Evolutionary conservation across 2,797 vertebrate genomes (phyloP), one percentile per base, ranked within the genome.

Genomic region (Ceyx erithaca): DNA sequence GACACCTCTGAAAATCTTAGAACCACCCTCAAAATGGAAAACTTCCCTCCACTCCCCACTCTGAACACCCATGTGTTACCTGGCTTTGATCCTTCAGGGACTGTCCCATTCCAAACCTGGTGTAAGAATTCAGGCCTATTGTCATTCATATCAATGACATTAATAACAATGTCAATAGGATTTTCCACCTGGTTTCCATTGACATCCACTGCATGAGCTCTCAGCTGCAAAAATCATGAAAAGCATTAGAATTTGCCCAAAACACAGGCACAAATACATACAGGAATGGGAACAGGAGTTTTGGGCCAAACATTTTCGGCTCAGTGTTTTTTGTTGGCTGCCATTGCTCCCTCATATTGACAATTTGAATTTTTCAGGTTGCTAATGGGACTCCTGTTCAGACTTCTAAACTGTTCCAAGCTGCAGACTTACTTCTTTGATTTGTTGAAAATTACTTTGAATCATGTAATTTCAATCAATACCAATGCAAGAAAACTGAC

Each of bases 111-210:
- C 99, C 99, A 99, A 95, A 99, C 98, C 90, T 99, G 99, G 95
- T 99, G 98, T 81, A 98, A 97, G 96, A 99, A 99, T 96, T 99
- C 99, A 1, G 99, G 99, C 71, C 99, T 98, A 95, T 99, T 99
- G 97, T 99, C 99, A 83, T 99, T 99, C 99, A 99, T 99, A 97
- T 99, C 99, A 95, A 99, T 99, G 64, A 99, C 99, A 92, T 99
- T 99, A 98, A 99, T 99, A 97, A 99, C 98, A 66, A 99, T 99
- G 96, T 99, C 99, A 89, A 99, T 99, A 52, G 99, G 99, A 96
- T 99, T 99, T 97, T 99, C 99, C 96, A 99, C 99, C 94, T 99
- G 99, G 97, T 99, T 99, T 94, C 99, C 99, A 68, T 99, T 99
- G 95, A 99, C 98, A 97, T 99, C 99, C 95, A 99, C 99, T 5